Evolutionary conservation across 2,113 vertebrate species (phyloP), one percentile per base, ranked within the genome.

Genomic region (Cacatua alba): DNA sequence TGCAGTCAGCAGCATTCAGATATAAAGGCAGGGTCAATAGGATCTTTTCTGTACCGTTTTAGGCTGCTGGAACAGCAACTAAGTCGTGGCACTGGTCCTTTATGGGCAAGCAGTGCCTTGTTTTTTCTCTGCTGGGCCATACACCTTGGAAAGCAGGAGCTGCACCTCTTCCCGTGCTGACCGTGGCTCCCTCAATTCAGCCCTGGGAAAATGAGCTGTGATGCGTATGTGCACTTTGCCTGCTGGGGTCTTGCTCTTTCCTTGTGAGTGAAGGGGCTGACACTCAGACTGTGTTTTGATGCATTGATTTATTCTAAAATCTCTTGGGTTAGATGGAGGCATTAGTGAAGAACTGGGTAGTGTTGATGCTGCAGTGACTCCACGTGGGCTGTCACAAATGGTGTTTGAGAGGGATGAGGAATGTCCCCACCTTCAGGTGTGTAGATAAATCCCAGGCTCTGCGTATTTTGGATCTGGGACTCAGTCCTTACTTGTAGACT

Each of bases 1-100:
- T 68, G 23, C 0, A 0, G 5, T 7, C 0, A 0, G 29, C 46
- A 72, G 24, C 4, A 2, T 88, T 88, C 1, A 1, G 19, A 11
- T 87, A 75, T 31, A 19, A 55, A 70, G 14, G 33, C 0, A 14
- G 35, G 25, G 55, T 28, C 64, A 52, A 12, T 17, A n/a, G 35
- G 24, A 25, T 76, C 41, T 83, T 39, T 79, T 25, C 39, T n/a
- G 21, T 69, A 52, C 11, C 8, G 2, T 71, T 72, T 75, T 17
- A 51, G 43, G 31, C 60, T 80, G 17, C 37, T 83, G 49, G 31
- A 65, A 77, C 48, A 81, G 7, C n/a, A 62, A 26, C 12, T 3
- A 13, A 44, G 21, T 44, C 1, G 0, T 48, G 37, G 24, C 26
- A 26, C 13, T 57, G n/a, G 20, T 53, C 44, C 53, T 86, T 76